Base-by-base conservation (phyloP, 2,113 vertebrate species). In the Poeciliopsis occidentalis region DNA sequence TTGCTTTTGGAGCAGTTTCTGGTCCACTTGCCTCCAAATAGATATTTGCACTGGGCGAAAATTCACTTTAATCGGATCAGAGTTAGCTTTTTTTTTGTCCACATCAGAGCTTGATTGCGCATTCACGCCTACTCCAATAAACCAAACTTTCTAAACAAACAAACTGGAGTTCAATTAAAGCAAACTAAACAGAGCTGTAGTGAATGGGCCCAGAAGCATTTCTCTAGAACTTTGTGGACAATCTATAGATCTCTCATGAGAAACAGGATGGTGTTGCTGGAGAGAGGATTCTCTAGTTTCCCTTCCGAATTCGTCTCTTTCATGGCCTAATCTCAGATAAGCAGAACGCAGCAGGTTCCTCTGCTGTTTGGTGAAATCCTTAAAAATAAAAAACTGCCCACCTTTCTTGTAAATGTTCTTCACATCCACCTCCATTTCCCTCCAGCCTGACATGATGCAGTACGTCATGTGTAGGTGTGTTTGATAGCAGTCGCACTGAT, bases 401-500 rank as follows among this genome's bases (percentile, higher is more conserved):
- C 54, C 31, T 10, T 26, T n/a, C 29, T 3, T 27, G 24, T 39
- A 2, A 61, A 34, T 19, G 47, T 26, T 24, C 61, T 67, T 78
- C 1, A 1, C 27, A 10, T 27, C 54, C 54, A 64, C 73, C 47
- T 73, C 8, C 61, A 69, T 69, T 32, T 30, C 32, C 3, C 60
- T n/a, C 65, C 75, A 24, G 30, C 67, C 64, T 87, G 78, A 82
- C 75, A 34, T 3, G 44, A 30, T 37, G 60, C 72, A 67, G 69
- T 72, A 63, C 60, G 27, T 62, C 37, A 29, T 30, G 69, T 57
- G 71, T 60, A 30, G 11, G 81, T 71, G 78, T 66, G 67, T 76
- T 2, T 78, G 37, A 41, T 76, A 75, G 82, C 76, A 75, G 61
- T 76, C 68, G 41, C 66, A 73, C 81, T 27, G 65, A 24, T 34